These are phyloP conservation scores for Cremastinae sp. DNA, from an alignment of 2,888 invertebrate genomes.

Conservation along the genomic window DNA sequence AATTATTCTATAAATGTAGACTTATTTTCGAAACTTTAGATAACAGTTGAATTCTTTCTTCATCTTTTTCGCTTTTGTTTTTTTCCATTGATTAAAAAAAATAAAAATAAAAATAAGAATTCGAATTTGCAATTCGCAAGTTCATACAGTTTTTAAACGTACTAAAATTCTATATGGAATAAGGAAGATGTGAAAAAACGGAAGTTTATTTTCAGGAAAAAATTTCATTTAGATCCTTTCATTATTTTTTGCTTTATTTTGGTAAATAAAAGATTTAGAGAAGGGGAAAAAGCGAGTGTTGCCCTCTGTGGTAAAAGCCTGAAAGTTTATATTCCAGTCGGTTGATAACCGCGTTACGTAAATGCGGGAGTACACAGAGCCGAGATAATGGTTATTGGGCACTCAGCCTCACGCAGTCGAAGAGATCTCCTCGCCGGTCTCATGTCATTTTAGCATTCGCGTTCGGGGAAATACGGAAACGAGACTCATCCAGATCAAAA, in stretches of 20 bases:
- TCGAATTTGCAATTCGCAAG: no score
- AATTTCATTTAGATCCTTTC: no score
- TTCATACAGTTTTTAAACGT: no score
- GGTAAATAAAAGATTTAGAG: slow-evolving; percentile 17
- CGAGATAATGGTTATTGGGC: slow-evolving; percentile 19
- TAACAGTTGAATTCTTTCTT: no score
- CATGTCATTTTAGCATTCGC: slow-evolving; percentile 14
- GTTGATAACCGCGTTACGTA: slow-evolving; percentile 56
- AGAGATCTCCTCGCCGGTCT: slow-evolving; percentile 24
- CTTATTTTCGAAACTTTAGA: no score
- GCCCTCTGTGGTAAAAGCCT: slow-evolving; percentile 41
- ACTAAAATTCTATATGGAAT: no score
- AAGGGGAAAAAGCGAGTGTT: slow-evolving; percentile 19
- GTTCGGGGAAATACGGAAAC: slow-evolving; percentile 10
- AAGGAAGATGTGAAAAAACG: no score
- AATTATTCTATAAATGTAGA: no score
- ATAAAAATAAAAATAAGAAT: no score
- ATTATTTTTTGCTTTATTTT: background rate
- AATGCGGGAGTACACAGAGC: slow-evolving; percentile 13
- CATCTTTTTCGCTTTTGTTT: no score
- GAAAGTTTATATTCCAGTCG: slow-evolving; percentile 11
- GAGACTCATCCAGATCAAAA: background rate
- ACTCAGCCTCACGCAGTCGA: slow-evolving; percentile 39
- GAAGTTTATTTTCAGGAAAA: no score
- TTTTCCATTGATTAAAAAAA: no score